phyloP scores from a whole-genome alignment of 2,113 vertebrate genomes.

The Gobiocypris rarus region DNA sequence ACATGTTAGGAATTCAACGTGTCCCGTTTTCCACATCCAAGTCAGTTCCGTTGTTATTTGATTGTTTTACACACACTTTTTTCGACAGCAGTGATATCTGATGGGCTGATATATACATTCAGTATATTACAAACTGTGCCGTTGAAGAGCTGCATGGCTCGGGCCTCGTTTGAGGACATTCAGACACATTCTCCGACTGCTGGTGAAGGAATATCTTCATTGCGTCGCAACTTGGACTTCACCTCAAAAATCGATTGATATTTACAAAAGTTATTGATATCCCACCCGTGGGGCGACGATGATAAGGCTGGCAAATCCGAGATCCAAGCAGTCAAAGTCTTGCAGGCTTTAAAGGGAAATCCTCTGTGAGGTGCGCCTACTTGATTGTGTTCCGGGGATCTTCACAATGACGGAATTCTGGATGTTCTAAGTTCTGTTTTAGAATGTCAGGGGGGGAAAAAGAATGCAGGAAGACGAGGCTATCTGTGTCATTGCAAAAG shows the following conservation, averaged over 20 bases:
- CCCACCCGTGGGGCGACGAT: neutral
- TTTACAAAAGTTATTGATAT: constrained; percentile 29
- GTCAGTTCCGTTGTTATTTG: neutral
- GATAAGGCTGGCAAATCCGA: neutral
- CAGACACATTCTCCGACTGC: constrained; percentile 32
- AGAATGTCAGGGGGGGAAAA: neutral
- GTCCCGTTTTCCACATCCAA: too few species aligned
- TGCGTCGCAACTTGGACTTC: constrained; percentile 1
- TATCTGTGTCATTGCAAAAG: neutral
- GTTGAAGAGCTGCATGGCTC: neutral
- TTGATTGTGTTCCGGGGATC: neutral
- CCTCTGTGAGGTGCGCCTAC: neutral
- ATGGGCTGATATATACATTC: too few species aligned
- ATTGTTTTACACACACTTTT: constrained; percentile 5
- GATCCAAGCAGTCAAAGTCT: constrained; percentile 14
- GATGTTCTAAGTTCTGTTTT: neutral
- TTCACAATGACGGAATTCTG: neutral
- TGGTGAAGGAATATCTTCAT: constrained; percentile 41
- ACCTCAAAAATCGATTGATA: constrained; percentile 4
- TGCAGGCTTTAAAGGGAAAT: constrained; percentile 18
- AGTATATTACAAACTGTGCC: neutral
- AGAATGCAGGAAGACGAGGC: neutral
- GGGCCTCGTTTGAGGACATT: neutral
- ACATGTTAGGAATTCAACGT: too few species aligned
- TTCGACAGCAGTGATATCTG: neutral